Evolutionary conservation across 2,113 vertebrate species (phyloP).

Genomic region (Limanda limanda): DNA sequence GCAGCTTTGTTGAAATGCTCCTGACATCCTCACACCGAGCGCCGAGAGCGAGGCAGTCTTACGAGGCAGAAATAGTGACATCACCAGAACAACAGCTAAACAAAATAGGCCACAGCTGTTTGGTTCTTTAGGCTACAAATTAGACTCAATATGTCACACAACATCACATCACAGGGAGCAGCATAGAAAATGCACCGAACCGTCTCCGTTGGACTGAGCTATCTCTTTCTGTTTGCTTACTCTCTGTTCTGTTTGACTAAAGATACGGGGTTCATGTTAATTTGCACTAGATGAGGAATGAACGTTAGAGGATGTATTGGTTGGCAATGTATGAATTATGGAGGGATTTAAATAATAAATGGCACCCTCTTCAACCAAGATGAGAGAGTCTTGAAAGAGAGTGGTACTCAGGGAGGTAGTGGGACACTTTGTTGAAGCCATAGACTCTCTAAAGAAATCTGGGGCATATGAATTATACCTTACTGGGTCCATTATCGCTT

Average conservation of each 20-base stretch:
- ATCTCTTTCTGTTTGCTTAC: constrained; percentile 49
- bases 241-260: constrained; percentile 30
- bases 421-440: constrained; percentile 61
- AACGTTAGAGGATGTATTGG: constrained; percentile 48
- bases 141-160: constrained; percentile 90
- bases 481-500: constrained; percentile 65
- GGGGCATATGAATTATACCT: constrained; percentile 70
- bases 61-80: constrained; percentile 85
- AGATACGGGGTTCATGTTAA: constrained; percentile 62
- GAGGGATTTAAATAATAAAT: constrained; percentile 79
- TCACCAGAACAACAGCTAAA: constrained; percentile 81
- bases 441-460: constrained; percentile 39
- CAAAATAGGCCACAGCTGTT: constrained; percentile 92
- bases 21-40: constrained; percentile 83
- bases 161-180: constrained; percentile 87
- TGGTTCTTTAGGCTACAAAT: constrained; percentile 90
- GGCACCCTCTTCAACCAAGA: constrained; percentile 56
- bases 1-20: constrained; percentile 70
- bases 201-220: constrained; percentile 23
- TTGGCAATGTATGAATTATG: constrained; percentile 72
- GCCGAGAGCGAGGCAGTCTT: constrained; percentile 84
- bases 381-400: constrained; percentile 43
- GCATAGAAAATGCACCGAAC: constrained; percentile 51
- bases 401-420: constrained; percentile 42
- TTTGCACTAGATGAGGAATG: constrained; percentile 55